A percentile compares a stretch with the other conserved stretches of the same genome.
phyloP scores from a whole-genome alignment of 2,797 vertebrate genomes.

The Jordanella pulchra region DNA sequence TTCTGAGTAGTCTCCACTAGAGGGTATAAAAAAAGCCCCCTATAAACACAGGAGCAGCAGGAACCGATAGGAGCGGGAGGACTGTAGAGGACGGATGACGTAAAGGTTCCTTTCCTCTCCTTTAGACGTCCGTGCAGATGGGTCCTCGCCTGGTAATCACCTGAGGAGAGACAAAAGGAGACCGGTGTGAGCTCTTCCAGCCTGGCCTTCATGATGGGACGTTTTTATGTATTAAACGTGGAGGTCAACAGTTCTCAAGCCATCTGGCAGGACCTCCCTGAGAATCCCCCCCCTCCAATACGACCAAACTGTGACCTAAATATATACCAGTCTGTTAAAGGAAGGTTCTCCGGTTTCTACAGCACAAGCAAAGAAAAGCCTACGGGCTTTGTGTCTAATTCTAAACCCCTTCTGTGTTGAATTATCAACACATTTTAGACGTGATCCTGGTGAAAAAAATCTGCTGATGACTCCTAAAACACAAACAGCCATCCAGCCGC shows the following conservation, averaged over 20 bases:
- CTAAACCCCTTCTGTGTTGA: neutral
- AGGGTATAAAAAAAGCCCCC: constrained; percentile 4
- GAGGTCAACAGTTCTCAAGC: constrained; percentile 61
- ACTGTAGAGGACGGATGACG: constrained; percentile 23
- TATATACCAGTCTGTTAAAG: constrained; percentile 47
- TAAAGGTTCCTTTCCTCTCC: constrained; percentile 32
- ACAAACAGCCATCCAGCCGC: neutral
- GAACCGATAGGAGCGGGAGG: constrained; percentile 38
- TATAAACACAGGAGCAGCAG: constrained; percentile 24
- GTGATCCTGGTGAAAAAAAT: neutral
- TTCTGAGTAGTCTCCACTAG: constrained; percentile 53
- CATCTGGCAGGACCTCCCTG: constrained; percentile 76
- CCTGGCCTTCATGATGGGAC: constrained; percentile 61
- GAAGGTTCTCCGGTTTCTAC: constrained; percentile 18
- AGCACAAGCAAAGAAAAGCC: constrained; percentile 11
- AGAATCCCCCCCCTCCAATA: constrained; percentile 48
- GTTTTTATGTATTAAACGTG: constrained; percentile 72
- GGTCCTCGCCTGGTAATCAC: constrained; percentile 66
- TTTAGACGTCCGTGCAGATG: constrained; percentile 35
- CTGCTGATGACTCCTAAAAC: neutral
- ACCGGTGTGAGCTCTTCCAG: constrained; percentile 34
- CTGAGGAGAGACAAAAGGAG: constrained; percentile 52
- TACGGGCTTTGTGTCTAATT: neutral
- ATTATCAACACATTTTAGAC: neutral
- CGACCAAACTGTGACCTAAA: constrained; percentile 59